A percentile compares a stretch with the other conserved stretches of the same genome.
Evolutionary conservation across 2,888 invertebrate genomes (phyloP).

Genomic region (Lepidochrysops patricia): DNA sequence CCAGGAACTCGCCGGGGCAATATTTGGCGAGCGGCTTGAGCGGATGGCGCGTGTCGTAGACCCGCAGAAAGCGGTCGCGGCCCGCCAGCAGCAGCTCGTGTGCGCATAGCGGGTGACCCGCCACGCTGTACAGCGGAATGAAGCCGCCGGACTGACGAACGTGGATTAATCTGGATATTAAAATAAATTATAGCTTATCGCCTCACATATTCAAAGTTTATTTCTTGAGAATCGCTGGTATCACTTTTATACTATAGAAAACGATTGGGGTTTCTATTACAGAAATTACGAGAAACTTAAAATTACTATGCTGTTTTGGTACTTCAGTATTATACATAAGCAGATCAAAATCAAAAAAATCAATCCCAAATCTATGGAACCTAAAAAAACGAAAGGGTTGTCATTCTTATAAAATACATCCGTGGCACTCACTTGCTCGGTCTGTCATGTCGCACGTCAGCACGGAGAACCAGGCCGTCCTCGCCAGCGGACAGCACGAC

Average conservation of each 20-base stretch:
- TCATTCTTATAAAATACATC: background rate
- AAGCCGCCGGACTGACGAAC: slow-evolving; percentile 72
- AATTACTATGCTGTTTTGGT: no score
- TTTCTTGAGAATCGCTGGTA: no score
- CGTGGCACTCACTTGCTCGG: slow-evolving; percentile 50
- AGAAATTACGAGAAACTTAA: no score
- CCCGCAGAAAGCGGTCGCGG: slow-evolving; percentile 82
- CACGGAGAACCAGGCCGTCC: slow-evolving; percentile 86
- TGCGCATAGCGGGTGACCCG: slow-evolving; percentile 85
- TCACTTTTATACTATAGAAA: no score
- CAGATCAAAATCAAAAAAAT: no score
- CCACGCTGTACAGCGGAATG: slow-evolving; percentile 90
- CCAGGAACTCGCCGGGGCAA: slow-evolving; percentile 67
- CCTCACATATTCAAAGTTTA: no score
- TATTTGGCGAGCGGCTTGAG: slow-evolving; percentile 71
- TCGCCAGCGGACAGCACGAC: slow-evolving; percentile 90
- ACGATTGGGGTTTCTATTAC: no score
- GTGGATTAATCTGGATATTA: slow-evolving; percentile 64
- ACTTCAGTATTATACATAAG: no score
- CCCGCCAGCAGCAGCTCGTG: slow-evolving; percentile 90
- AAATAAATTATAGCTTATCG: no score
- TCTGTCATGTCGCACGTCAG: slow-evolving; percentile 85
- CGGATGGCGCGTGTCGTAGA: slow-evolving; percentile 81
- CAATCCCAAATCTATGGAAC: no score
- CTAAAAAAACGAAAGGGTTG: no score